Percentiles rank a stretch among this genome's conserved stretches.
These are phyloP conservation scores for Procapra przewalskii DNA, from an alignment of 2,113 vertebrate species.

Conservation along the genomic window DNA sequence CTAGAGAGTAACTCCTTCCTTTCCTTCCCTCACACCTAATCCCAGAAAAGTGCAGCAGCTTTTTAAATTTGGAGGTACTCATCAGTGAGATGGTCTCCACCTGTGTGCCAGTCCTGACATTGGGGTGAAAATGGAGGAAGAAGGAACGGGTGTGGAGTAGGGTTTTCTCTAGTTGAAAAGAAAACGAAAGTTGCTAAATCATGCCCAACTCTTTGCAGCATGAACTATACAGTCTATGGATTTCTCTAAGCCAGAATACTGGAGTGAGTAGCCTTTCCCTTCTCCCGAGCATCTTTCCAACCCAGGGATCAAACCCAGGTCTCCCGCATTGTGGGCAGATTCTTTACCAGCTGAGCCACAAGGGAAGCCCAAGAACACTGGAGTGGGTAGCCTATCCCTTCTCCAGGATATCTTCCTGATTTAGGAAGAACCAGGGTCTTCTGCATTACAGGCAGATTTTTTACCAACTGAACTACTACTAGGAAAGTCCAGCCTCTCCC, in stretches of 20 bases:
- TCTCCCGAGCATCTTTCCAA: not conserved
- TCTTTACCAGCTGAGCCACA: not conserved
- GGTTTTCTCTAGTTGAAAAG: not conserved
- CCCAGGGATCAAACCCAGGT: not conserved
- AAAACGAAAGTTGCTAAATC: not conserved
- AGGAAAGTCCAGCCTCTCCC: not conserved
- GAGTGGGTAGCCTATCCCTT: not conserved
- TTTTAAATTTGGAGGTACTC: not conserved
- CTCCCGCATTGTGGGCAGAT: not conserved
- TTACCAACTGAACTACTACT: not conserved
- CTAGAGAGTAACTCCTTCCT: not conserved
- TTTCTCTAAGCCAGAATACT: not conserved
- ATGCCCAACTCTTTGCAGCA: not conserved
- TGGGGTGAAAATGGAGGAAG: fast-evolving
- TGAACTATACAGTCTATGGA: fast-evolving
- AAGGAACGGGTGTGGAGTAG: not conserved
- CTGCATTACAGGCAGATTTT: not conserved
- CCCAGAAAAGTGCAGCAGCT: not conserved
- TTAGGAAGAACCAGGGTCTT: not conserved
- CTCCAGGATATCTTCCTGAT: not conserved
- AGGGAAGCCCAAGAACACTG: not conserved
- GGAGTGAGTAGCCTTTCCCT: not conserved
- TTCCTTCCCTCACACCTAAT: not conserved
- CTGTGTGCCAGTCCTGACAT: not conserved
- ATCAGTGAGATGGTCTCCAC: not conserved